Evolutionary conservation across 2,113 vertebrate species (phyloP).

Genomic region (Hippocampus guttulatus): DNA sequence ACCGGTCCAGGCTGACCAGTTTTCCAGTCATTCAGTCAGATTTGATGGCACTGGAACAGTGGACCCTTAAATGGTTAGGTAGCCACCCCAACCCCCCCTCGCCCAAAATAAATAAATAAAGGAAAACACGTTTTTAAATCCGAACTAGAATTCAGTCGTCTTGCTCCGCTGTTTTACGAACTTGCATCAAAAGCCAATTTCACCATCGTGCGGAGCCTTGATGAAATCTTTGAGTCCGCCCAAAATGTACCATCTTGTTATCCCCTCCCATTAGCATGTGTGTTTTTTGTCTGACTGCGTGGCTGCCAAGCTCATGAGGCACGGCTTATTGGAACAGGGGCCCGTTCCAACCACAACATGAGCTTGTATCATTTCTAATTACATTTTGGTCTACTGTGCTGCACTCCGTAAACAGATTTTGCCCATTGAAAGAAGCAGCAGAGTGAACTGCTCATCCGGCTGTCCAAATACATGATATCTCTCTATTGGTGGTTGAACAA

Average conservation of each 20-base stretch:
- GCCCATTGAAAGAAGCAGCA: constrained; percentile 52
- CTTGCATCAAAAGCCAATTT: constrained; percentile 36
- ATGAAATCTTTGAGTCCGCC: constrained; percentile 47
- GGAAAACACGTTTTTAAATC: neutral
- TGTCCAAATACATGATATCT: constrained; percentile 49
- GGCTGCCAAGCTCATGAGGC: constrained; percentile 60
- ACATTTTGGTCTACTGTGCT: constrained; percentile 62
- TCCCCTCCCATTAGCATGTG: constrained; percentile 35
- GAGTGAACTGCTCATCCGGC: constrained; percentile 37
- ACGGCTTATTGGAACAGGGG: constrained; percentile 75
- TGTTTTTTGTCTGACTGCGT: constrained; percentile 17
- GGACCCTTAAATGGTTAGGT: neutral
- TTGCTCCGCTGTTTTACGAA: neutral
- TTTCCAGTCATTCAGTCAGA: constrained; percentile 36
- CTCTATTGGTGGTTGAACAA: constrained; percentile 39
- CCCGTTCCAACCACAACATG: constrained; percentile 65
- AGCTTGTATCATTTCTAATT: constrained; percentile 69
- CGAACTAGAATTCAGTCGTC: neutral
- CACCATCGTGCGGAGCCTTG: constrained; percentile 34
- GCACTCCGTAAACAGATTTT: constrained; percentile 65
- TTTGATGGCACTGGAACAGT: constrained; percentile 38
- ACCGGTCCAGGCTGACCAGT: constrained; percentile 17
- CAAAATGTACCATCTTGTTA: constrained; percentile 42
- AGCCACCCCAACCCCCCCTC: neutral
- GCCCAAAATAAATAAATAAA: too few species aligned